Percentiles rank a stretch among this genome's conserved stretches.
phyloP scores from a whole-genome alignment of 1,140 invertebrate genomes.

The Paraescarpia echinospica region DNA sequence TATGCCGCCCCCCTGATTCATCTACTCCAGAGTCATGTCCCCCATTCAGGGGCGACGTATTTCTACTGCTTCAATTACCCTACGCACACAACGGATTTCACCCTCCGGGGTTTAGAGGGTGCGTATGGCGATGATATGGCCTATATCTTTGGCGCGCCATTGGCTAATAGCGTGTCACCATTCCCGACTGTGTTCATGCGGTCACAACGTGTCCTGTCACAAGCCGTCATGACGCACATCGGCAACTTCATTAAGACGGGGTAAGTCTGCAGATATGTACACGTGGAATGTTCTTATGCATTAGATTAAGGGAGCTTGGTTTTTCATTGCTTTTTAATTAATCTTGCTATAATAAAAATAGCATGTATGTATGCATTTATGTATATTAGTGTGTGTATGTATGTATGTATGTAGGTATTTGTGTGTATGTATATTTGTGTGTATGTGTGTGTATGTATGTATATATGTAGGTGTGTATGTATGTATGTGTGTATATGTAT shows the following conservation, averaged over 20 bases:
- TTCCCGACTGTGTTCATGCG: slow-evolving; percentile 20
- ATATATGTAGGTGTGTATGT: too few relatives aligned
- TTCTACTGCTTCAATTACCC: slow-evolving; percentile 85
- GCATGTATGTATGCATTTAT: too few relatives aligned
- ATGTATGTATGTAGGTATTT: too few relatives aligned
- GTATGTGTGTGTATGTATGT: too few relatives aligned
- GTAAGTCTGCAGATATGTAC: slow-evolving; percentile 65
- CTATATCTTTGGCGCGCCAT: slow-evolving; percentile 87
- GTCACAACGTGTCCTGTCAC: slow-evolving; percentile 82
- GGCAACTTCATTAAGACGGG: slow-evolving; percentile 97
- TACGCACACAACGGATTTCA: slow-evolving; percentile 86
- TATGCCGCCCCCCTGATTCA: slow-evolving; percentile 89
- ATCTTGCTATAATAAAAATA: too few relatives aligned
- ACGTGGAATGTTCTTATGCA: too few relatives aligned
- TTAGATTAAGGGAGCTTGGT: too few relatives aligned
- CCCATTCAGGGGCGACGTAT: slow-evolving; percentile 49
- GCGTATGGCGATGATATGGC: slow-evolving; percentile 91
- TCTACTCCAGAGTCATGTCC: slow-evolving; percentile 87
- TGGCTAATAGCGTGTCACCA: slow-evolving; percentile 65
- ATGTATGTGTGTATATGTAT: too few relatives aligned
- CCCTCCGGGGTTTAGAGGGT: slow-evolving; percentile 74
- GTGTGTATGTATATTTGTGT: too few relatives aligned
- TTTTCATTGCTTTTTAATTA: too few relatives aligned
- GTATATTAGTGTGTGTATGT: too few relatives aligned
- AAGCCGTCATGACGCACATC: slow-evolving; percentile 91